Base-by-base conservation (phyloP, 2,888 invertebrate species). In the Cryptocephalus moraei region DNA sequence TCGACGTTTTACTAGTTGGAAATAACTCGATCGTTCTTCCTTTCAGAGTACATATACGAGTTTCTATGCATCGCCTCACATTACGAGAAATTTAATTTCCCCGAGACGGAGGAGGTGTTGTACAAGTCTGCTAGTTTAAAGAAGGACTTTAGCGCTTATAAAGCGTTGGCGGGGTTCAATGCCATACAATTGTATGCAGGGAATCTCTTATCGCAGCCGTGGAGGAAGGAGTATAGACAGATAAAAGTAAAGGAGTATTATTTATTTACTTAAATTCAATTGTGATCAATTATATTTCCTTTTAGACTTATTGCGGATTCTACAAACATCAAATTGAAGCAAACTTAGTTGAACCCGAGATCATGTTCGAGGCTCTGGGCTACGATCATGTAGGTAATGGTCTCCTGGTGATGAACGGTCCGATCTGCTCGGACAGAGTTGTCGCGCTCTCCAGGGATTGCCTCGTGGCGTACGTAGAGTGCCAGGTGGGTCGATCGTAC, bases 291-390 rank as follows among this genome's bases (percentile, higher is more conserved):
- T 8, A 36, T 12, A n/a, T 9, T 32, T 11, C 68, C 63, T 39
- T n/a, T n/a, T 68, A 91, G 91, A 76, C 87, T 57, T 91, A 89
- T 71, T 84, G 85, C 53, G 92, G 92, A 8, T 91, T 85, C 70
- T 92, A 82, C 72, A 88, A 89, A 63, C 91, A 92, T 66, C 86
- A 91, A 64, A 82, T 92, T 39, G 86, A 87, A 60, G 81, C 85
- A 2, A 85, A 89, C 67, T 74, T 92, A 62, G 75, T 82, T 22
- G 86, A 86, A 44, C 86, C 86, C 1, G 87, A 89, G 64, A 73
- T 78, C 42, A 75, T 92, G 62, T 81, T 92, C 49, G 79, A 82
- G 59, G 80, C 84, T 48, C 86, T 92, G 87, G 92, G 91, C 0
- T 92, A 92, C 66, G 80, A 79, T 49, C 73, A 79, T 39, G 66